A percentile compares a stretch with the other conserved stretches of the same genome.
phyloP scores from a whole-genome alignment of 2,888 invertebrate species.

The Cephus sareptanus region DNA sequence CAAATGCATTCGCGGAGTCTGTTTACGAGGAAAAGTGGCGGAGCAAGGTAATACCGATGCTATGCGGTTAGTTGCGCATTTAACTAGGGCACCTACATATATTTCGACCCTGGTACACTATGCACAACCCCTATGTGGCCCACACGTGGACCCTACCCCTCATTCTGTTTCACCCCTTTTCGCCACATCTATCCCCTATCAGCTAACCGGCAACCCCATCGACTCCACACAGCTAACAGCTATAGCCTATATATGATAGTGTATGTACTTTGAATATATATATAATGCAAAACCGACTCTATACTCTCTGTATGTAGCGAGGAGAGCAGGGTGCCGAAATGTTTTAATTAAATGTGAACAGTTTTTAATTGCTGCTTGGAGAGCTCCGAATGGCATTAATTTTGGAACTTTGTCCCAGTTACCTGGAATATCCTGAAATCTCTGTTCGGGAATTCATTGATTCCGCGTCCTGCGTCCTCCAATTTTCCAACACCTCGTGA shows the following conservation, averaged over 20 bases:
- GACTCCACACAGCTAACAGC: background rate
- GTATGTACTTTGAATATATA: background rate
- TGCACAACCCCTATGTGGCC: background rate
- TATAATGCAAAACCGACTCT: background rate
- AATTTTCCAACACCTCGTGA: constrained; percentile 13
- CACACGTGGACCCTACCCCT: constrained; percentile 12
- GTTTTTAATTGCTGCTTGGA: constrained; percentile 50
- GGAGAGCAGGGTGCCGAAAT: constrained; percentile 27
- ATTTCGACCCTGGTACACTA: background rate
- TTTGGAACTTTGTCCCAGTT: constrained; percentile 47
- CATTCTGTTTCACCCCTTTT: constrained; percentile 19
- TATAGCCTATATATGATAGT: background rate
- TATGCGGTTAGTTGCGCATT: constrained; percentile 28
- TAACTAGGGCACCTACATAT: constrained; percentile 27
- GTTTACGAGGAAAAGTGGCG: constrained; percentile 26
- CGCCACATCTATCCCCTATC: constrained; percentile 20
- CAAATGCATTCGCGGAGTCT: constrained; percentile 18
- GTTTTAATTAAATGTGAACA: constrained; percentile 56
- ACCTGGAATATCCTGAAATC: constrained; percentile 32
- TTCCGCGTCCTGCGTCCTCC: constrained; percentile 28
- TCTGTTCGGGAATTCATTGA: constrained; percentile 33
- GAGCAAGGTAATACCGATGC: constrained; percentile 16
- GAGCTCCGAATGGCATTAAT: constrained; percentile 44
- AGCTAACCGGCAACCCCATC: constrained; percentile 24
- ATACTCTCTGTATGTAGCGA: background rate